A percentile compares a stretch with the other conserved stretches of the same genome.
Evolutionary conservation across 1,140 invertebrate genomes (phyloP).

Genomic region (Trichonephila clavipes): DNA sequence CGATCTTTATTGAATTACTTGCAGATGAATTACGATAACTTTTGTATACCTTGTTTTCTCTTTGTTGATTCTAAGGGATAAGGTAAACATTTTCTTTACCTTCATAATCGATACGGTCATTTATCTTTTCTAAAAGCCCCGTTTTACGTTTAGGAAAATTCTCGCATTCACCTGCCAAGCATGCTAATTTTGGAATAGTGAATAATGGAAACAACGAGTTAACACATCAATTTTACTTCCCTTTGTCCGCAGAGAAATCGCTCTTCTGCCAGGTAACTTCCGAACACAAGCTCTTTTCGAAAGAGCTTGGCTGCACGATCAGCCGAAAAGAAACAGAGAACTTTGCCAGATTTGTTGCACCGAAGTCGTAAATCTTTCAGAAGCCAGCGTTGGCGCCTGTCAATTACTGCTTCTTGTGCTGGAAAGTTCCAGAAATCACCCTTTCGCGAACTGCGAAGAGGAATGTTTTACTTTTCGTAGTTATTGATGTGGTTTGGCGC

Average conservation of each 20-base stretch:
- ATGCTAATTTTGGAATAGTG: background rate
- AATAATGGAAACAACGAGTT: background rate
- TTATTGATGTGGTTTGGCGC: background rate
- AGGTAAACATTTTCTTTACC: no score
- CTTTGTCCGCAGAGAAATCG: no score
- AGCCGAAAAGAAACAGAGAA: background rate
- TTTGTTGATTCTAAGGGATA: no score
- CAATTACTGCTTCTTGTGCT: constrained; percentile 18
- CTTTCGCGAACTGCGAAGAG: background rate
- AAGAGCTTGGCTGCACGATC: background rate
- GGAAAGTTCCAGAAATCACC: constrained; percentile 17
- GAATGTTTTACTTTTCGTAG: background rate
- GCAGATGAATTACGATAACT: no score
- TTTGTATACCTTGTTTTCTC: no score
- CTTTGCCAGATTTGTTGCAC: background rate
- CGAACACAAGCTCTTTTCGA: no score
- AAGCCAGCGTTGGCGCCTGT: background rate
- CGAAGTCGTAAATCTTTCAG: background rate
- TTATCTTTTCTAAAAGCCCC: no score
- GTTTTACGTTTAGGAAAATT: background rate
- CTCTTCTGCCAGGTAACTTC: no score
- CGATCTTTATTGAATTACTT: no score
- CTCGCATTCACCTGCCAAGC: background rate
- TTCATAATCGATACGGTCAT: no score
- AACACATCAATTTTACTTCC: background rate